These are phyloP conservation scores for Volucella bombylans DNA, from an alignment of 2,888 invertebrate species.

Conservation along the genomic window DNA sequence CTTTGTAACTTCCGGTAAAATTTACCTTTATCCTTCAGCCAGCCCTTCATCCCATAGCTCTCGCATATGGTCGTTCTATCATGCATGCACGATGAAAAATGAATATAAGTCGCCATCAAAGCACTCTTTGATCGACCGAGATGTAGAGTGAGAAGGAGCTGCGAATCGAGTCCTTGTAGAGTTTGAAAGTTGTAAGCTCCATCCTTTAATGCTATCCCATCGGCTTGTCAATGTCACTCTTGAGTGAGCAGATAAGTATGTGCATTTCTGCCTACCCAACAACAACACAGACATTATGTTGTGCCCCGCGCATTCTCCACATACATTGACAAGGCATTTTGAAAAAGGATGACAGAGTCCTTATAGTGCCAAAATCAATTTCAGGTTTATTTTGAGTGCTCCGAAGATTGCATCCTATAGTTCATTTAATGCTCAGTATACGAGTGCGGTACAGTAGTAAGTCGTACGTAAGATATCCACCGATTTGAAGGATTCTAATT, in stretches of 20 bases:
- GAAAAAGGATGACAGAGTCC: constrained; percentile 48
- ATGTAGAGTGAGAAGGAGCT: no score
- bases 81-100: constrained; percentile 56
- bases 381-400: constrained; percentile 47
- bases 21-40: constrained; percentile 27
- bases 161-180: not conserved
- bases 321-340: constrained; percentile 29
- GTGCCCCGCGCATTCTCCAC: no score
- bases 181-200: constrained; percentile 15
- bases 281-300: not conserved
- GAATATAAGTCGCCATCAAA: constrained; percentile 61
- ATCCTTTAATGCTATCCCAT: not conserved
- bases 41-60: not conserved
- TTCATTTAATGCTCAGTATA: no score
- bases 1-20: constrained; percentile 29
- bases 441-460: not conserved
- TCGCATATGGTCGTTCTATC: constrained; percentile 20
- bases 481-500: constrained; percentile 62
- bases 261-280: constrained; percentile 43
- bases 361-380: constrained; percentile 61
- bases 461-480: not conserved
- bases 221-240: constrained; percentile 30
- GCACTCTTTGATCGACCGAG: constrained; percentile 50
- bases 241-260: constrained; percentile 52
- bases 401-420: not conserved